Evolutionary conservation across 2,113 vertebrate species (phyloP).

Genomic region (Glareola pratincola): DNA sequence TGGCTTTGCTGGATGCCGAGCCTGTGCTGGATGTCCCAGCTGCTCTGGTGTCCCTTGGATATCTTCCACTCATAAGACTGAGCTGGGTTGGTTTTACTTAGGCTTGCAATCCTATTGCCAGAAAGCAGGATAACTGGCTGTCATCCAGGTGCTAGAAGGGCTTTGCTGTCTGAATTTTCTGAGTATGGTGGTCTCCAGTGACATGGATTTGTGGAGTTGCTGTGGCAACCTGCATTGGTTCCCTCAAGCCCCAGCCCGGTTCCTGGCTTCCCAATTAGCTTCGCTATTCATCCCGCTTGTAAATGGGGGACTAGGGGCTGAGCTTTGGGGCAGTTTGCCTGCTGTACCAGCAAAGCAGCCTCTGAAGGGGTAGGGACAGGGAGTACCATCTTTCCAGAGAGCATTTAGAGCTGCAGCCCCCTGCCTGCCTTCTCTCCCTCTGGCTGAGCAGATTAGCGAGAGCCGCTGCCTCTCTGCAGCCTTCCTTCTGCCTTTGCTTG

Average conservation of each 20-base stretch:
- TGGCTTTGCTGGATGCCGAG: background rate
- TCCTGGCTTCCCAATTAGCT: background rate
- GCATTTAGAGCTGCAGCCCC: accelerated
- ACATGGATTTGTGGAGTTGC: background rate
- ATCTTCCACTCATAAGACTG: background rate
- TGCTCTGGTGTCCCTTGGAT: background rate
- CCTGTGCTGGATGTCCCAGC: background rate
- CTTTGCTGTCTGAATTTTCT: background rate
- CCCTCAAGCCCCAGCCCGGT: background rate
- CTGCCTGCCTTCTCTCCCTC: background rate
- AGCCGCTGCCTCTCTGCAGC: background rate
- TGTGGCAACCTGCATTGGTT: conserved; percentile 7
- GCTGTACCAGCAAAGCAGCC: background rate
- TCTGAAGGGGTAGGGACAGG: background rate
- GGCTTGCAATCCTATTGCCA: background rate
- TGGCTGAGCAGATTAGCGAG: accelerated
- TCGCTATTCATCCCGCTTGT: background rate
- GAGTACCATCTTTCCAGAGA: background rate
- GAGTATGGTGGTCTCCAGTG: background rate
- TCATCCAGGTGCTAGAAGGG: background rate
- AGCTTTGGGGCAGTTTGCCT: background rate
- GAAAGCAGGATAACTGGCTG: background rate
- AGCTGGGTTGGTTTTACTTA: background rate
- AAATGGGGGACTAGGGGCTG: background rate
- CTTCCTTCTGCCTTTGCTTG: background rate